Conservation (phyloP, 53 echinoderm and acorn worm genomes). For the Apostichopus leukothele region DNA sequence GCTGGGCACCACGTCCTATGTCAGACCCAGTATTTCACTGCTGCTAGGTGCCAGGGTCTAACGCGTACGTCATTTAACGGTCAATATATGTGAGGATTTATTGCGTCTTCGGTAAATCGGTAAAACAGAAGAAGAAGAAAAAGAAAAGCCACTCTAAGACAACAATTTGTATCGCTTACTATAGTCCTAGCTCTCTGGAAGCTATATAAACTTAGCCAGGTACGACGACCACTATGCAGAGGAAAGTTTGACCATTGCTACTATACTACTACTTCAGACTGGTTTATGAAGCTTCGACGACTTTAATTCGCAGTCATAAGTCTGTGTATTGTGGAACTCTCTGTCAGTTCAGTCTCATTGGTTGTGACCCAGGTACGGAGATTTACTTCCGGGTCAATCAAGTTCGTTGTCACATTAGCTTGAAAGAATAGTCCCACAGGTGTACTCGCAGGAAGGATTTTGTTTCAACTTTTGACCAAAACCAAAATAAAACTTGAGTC, state of each 20-base stretch:
- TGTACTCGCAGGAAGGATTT: not conserved
- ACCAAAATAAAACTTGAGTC: no score
- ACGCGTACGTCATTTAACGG: conserved; percentile 45
- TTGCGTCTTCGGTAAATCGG: conserved; percentile 45
- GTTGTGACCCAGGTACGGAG: not conserved
- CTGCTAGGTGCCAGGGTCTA: conserved; percentile 1
- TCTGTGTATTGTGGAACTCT: conserved; percentile 35
- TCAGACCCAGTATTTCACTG: not conserved
- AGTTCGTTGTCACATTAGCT: conserved; percentile 26
- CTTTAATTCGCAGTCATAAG: conserved; percentile 35
- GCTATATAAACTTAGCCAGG: conserved; percentile 34
- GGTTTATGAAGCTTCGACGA: conserved; percentile 19
- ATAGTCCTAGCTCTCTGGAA: conserved; percentile 8
- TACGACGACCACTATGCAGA: conserved; percentile 11
- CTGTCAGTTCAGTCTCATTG: conserved; percentile 14
- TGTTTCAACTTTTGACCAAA: no score
- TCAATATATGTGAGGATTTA: conserved; percentile 46
- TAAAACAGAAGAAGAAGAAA: not conserved
- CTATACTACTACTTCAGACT: conserved; percentile 8
- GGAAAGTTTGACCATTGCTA: conserved; percentile 37
- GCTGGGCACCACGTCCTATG: conserved; percentile 18
- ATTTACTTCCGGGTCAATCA: conserved; percentile 46
- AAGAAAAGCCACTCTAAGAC: not conserved
- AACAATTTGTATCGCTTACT: conserved; percentile 1
- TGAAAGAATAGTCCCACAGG: not conserved